Evolutionary conservation across 2,113 vertebrate species (phyloP).

Genomic region (Artemisiospiza belli): DNA sequence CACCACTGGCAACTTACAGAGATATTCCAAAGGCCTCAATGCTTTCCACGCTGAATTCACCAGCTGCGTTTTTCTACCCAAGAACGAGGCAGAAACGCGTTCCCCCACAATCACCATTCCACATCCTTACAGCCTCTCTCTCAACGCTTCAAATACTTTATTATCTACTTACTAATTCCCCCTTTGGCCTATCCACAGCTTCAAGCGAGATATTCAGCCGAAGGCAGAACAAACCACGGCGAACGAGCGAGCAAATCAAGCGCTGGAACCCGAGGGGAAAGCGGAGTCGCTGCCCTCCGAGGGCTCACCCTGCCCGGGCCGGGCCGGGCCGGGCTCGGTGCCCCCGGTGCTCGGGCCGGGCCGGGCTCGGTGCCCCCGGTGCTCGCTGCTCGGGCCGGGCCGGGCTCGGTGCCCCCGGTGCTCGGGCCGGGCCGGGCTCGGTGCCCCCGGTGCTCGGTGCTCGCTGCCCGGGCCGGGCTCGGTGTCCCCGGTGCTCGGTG

Average conservation of each 20-base stretch:
- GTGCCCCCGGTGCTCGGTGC: no score
- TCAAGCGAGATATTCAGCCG: fast-evolving
- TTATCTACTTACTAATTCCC: background rate
- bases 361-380: no score
- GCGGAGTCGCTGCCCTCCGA: fast-evolving
- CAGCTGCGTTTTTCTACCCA: background rate
- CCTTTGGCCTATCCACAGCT: background rate
- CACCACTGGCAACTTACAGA: background rate
- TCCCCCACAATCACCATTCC: background rate
- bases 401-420: no score
- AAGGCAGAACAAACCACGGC: fast-evolving
- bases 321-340: no score
- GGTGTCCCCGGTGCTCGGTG: no score
- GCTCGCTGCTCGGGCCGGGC: no score
- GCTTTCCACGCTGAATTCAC: background rate
- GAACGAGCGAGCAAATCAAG: fast-evolving
- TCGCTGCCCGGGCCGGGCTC: no score
- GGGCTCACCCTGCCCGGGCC: background rate
- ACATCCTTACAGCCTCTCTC: no score
- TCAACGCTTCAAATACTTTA: background rate
- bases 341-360: no score
- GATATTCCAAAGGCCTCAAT: background rate
- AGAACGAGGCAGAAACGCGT: background rate
- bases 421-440: no score
- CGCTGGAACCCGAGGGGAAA: background rate